Evolutionary conservation across 2,113 vertebrate genomes (phyloP).

Genomic region (Xenopus laevis): DNA sequence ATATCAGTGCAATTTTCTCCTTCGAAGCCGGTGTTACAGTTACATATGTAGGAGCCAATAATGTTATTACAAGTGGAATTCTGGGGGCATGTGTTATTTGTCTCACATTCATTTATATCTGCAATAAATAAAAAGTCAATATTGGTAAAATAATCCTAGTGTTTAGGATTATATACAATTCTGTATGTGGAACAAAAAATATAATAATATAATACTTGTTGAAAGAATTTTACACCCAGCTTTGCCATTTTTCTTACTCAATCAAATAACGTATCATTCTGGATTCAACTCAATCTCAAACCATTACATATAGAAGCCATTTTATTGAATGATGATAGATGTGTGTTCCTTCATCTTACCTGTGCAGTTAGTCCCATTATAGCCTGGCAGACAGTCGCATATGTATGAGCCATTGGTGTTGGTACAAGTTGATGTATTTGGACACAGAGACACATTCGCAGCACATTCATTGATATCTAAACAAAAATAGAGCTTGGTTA

Average conservation of each 20-base stretch:
- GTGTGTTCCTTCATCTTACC: neutral
- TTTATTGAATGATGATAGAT: no score
- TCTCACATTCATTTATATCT: slow-evolving; percentile 16
- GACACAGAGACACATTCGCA: neutral
- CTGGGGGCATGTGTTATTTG: neutral
- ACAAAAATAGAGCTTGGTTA: no score
- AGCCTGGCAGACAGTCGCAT: slow-evolving; percentile 5
- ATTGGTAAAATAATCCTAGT: no score
- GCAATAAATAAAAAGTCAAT: neutral
- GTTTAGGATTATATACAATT: no score
- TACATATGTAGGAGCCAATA: neutral
- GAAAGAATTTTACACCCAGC: no score
- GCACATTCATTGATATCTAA: slow-evolving; percentile 35
- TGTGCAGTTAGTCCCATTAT: slow-evolving; percentile 17
- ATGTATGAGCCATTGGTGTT: slow-evolving; percentile 10
- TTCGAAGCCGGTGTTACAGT: neutral
- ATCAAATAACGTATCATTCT: no score
- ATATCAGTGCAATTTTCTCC: slow-evolving; percentile 8
- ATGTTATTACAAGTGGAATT: slow-evolving; percentile 1
- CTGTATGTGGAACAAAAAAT: no score
- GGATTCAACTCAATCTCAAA: no score
- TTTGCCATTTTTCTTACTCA: no score
- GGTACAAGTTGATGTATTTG: neutral
- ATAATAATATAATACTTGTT: no score
- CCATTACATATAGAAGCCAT: no score